Evolutionary conservation across 2,797 vertebrate species (phyloP), one percentile per base, ranked within the genome.

Genomic region (Lutjanus campechanus): DNA sequence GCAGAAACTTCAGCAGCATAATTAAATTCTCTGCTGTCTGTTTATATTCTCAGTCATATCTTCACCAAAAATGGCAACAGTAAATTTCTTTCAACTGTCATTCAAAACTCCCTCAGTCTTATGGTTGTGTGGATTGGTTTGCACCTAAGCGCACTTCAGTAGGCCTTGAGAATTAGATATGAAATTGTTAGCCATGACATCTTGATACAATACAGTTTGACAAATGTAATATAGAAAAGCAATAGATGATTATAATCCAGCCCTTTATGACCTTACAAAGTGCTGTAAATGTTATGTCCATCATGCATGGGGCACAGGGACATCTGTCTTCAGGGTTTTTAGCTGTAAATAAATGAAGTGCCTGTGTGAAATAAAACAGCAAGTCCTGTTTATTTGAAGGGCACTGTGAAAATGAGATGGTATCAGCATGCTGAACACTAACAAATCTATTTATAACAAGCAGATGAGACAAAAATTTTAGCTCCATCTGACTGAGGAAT

Each of bases 381-480:
- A 29, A 53, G 40, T 58, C 17, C 40, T 71, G 50, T 68, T 84
- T 64, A 62, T 84, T 62, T 80, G 67, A 83, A 83, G 76, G 69
- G 20, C 73, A 22, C 43, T 11, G 71, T 58, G 76, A 40, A 77
- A 78, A 72, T 43, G 59, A 73, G 74, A 47, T 2, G 29, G 17
- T 47, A 40, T 68, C 60, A 69, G 41, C 41, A 29, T 73, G 64
- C 73, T 56, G 71, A 84, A 73, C 61, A 54, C 11, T 10, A 11
- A 80, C n/a, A 83, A 83, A 64, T 85, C 81, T 88, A 85, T 85
- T 84, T 81, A 82, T 86, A 89, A 82, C 65, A 56, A 63, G n/a
- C 75, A 60, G 11, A 25, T 55, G 29, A 53, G 64, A 79, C 46
- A 59, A 54, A 77, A 53, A 56, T 41, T 41, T 77, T 55, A 74